Conservation (phyloP, 2,797 vertebrate species). For the Enteromius trimaculatus region DNA sequence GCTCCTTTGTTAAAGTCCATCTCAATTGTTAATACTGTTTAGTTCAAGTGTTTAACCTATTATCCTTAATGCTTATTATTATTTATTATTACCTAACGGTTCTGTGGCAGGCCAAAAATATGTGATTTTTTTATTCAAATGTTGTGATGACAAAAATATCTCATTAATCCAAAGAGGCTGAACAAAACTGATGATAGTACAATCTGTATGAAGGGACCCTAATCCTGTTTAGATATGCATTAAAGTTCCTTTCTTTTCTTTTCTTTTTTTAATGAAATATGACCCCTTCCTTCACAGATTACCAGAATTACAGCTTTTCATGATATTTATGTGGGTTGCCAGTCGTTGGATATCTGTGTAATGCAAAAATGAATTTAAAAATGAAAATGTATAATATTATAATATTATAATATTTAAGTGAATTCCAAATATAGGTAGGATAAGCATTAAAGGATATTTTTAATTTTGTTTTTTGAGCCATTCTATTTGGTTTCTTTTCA, state of each 20-base stretch:
- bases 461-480: not conserved
- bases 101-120: not conserved
- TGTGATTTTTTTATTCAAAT: not conserved
- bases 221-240: not conserved
- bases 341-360: not conserved
- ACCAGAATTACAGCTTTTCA: not conserved
- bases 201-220: not conserved
- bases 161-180: not conserved
- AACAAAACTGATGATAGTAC: not conserved
- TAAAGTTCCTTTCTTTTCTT: slow-evolving; percentile 1
- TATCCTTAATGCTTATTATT: not conserved
- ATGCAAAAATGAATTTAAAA: not conserved
- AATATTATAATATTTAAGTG: too few species aligned
- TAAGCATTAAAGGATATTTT: not conserved
- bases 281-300: not conserved
- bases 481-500: not conserved
- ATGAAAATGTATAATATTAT: too few species aligned
- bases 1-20: not conserved
- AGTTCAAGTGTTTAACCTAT: not conserved
- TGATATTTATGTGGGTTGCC: slow-evolving; percentile 15
- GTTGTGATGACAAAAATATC: not conserved
- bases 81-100: too few species aligned
- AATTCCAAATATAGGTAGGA: not conserved
- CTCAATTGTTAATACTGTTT: not conserved
- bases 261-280: slow-evolving; percentile 7